These are phyloP conservation scores for Chaenogobius annularis DNA, from an alignment of 2,113 vertebrate species.

Conservation along the genomic window DNA sequence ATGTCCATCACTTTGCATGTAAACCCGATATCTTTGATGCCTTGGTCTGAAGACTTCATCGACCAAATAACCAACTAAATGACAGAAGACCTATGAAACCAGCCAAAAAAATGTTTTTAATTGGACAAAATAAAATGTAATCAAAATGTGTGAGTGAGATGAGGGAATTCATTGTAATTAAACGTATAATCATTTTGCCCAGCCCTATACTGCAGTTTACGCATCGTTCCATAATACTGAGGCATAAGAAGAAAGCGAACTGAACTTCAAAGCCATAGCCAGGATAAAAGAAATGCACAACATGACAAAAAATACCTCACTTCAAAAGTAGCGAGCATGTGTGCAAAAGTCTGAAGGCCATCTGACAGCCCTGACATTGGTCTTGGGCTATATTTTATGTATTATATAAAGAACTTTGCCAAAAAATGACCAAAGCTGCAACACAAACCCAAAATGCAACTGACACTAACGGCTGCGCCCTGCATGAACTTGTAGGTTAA, in stretches of 20 bases:
- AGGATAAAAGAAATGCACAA: conserved; percentile 8
- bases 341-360: neutral
- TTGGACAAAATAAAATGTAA: too few relatives aligned
- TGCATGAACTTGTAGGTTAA: neutral
- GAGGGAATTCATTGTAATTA: too few relatives aligned
- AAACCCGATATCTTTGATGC: too few relatives aligned
- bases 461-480: neutral
- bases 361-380: conserved; percentile 1
- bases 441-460: neutral
- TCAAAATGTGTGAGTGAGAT: too few relatives aligned
- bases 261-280: neutral
- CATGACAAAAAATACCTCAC: conserved; percentile 3
- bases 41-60: too few relatives aligned
- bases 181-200: too few relatives aligned
- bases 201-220: neutral
- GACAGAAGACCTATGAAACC: too few relatives aligned
- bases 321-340: neutral
- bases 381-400: neutral
- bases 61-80: too few relatives aligned
- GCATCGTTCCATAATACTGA: neutral
- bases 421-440: neutral
- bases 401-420: neutral
- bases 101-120: too few relatives aligned
- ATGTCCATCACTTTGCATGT: too few relatives aligned
- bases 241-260: neutral